phyloP scores from a whole-genome alignment of 1,140 invertebrate genomes.

The Ganaspis sp. region DNA sequence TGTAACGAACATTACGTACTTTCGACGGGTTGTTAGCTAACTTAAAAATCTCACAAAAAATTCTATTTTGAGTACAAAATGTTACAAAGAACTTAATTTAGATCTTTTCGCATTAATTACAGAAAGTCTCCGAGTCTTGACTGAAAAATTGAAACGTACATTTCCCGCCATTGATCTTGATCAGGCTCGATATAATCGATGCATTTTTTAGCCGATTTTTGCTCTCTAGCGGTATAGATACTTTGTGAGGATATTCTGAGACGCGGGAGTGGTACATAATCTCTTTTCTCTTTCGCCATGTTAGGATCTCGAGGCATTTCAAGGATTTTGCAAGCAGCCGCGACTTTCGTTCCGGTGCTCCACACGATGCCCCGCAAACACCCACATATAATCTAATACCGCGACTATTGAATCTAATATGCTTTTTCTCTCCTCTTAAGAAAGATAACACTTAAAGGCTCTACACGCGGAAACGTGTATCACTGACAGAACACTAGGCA shows the following conservation, averaged over 20 bases:
- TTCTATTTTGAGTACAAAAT: no score
- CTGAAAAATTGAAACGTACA: no score
- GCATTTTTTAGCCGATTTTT: no score
- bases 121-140: no score
- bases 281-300: constrained; percentile 51
- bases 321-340: constrained; percentile 48
- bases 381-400: constrained; percentile 34
- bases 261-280: constrained; percentile 50
- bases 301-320: constrained; percentile 51
- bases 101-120: no score
- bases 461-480: not conserved
- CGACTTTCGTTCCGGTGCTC: constrained; percentile 51
- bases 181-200: no score
- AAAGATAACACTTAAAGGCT: not conserved
- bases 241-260: not conserved
- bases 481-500: not conserved
- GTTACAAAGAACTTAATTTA: no score
- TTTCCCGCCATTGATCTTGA: no score
- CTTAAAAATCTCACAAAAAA: no score
- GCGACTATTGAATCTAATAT: constrained; percentile 6
- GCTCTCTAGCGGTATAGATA: not conserved
- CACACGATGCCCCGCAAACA: constrained; percentile 39
- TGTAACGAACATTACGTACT: no score
- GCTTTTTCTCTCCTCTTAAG: not conserved
- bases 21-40: no score